Evolutionary conservation across 2,797 vertebrate genomes (phyloP), one percentile per base, ranked within the genome.

Genomic region (Macroramphosus scolopax): DNA sequence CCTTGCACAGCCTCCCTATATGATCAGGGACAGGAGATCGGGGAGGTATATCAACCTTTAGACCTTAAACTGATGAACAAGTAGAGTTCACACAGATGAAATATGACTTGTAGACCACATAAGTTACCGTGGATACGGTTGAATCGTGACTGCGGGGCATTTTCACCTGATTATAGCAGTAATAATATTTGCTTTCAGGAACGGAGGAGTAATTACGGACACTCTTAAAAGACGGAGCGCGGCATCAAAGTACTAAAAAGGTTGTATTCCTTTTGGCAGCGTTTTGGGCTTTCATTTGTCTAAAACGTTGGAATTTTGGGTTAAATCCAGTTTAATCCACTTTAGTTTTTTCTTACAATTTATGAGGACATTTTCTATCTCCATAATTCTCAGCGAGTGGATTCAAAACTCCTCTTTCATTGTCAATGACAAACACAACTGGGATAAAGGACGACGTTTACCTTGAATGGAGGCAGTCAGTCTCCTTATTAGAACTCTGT

Each of bases 251-350:
- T 43, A 62, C 33, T 59, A 55, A 71, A 38, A 59, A 51, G 44
- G 38, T 18, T 16, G 35, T 17, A 45, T 72, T 59, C 42, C 40
- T 49, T 47, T 58, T 73, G 73, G 74, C 70, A 72, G 39, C 9
- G n/a, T 17, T 25, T 76, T 78, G 71, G 58, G 15, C 49, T 68
- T 80, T 76, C 53, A 81, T 83, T 84, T 79, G 63, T 74, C 53
- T 82, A 55, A 86, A 81, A 77, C 69, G 69, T 63, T 52, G 20
- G 25, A 30, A 45, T 40, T 68, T 73, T 75, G 78, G 79, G 59
- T 36, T 30, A 17, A 25, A 14, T 82, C 80, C 62, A 80, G 74
- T 77, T 81, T 83, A 63, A 83, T 83, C 80, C 75, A 83, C 78
- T 82, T 84, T 66, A 58, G 39, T 63, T 57, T 42, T n/a, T n/a